These are phyloP conservation scores for Troides aeacus DNA, from an alignment of 2,888 invertebrate species.

Conservation along the genomic window DNA sequence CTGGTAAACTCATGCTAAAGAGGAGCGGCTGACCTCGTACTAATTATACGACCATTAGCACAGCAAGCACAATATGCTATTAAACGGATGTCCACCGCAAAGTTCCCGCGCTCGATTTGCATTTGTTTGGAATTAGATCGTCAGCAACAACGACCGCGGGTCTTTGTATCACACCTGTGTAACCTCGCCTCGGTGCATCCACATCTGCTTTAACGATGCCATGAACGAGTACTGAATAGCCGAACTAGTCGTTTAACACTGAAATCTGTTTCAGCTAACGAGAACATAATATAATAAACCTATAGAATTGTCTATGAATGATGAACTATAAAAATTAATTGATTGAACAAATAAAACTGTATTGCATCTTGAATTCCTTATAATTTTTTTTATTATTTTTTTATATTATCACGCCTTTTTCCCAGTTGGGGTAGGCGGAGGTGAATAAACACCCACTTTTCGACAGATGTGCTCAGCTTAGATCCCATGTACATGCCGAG, in stretches of 20 bases:
- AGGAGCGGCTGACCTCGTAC: slow-evolving; percentile 55
- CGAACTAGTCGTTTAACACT: slow-evolving; percentile 10
- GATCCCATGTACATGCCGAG: too few species aligned
- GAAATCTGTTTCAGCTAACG: not conserved
- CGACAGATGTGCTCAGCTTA: too few species aligned
- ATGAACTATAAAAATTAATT: not conserved
- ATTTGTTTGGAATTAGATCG: slow-evolving; percentile 73
- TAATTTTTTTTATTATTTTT: too few species aligned
- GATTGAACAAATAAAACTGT: not conserved
- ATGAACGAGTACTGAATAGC: slow-evolving; percentile 10
- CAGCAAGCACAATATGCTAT: slow-evolving; percentile 66
- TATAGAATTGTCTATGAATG: not conserved
- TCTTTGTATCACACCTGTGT: slow-evolving; percentile 57
- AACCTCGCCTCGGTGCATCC: slow-evolving; percentile 41
- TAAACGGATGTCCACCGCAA: slow-evolving; percentile 53
- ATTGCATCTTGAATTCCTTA: too few species aligned
- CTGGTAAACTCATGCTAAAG: not conserved
- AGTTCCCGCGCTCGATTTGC: slow-evolving; percentile 60
- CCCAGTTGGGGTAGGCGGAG: too few species aligned
- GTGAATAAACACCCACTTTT: too few species aligned
- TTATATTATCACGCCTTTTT: too few species aligned
- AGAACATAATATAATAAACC: not conserved
- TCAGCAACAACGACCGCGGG: slow-evolving; percentile 41
- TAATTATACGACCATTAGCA: slow-evolving; percentile 73
- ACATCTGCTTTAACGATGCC: slow-evolving; percentile 50